Base-by-base conservation (phyloP, 1,140 invertebrate species). In the Drosophila tropicalis region DNA sequence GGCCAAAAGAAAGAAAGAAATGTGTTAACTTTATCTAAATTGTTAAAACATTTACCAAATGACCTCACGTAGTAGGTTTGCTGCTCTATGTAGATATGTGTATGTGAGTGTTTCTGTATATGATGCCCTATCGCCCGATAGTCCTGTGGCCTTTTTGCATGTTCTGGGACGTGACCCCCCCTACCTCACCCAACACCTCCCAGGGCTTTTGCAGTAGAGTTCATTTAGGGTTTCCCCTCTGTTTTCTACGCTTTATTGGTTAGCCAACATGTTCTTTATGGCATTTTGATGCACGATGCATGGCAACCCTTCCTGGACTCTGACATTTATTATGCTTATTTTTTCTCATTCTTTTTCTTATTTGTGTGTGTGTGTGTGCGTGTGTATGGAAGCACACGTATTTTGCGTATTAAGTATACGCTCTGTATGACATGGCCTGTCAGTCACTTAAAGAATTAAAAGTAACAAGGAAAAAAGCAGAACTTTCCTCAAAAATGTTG, bases 1-100 rank as follows among this genome's bases (percentile, higher is more conserved):
- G 39, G 40, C 19, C 67, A 58, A 68, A 67, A 47, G 29, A 32
- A 60, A 40, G 54, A 69, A 76, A 76, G 74, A 87, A 90, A 90
- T 90, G 87, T 90, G 87, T 90, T 90, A 90, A 90, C 80, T 87
- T 90, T 87, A 90, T 90, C 87, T 90, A 87, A 90, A 90, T 90
- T 90, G 87, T 90, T 90, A 90, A 90, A 82, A 78, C 83, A 90
- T 90, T 90, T 87, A 81, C 87, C 70, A 81, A 90, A 90, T 87
- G 83, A 90, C 87, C 87, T 90, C 87, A 90, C 87, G 87, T 90
- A 81, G 72, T 69, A 41, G 70, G 75, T 73, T 29, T 67, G 67
- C 44, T 64, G 34, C 36, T 39, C 12, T 36, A 36, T 36, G n/a
- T 66, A 47, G 17, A 61, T 41, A 5, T 73, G 25, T 66, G 54